phyloP scores from a whole-genome alignment of 2,797 vertebrate genomes.

The Bradypodion pumilum region DNA sequence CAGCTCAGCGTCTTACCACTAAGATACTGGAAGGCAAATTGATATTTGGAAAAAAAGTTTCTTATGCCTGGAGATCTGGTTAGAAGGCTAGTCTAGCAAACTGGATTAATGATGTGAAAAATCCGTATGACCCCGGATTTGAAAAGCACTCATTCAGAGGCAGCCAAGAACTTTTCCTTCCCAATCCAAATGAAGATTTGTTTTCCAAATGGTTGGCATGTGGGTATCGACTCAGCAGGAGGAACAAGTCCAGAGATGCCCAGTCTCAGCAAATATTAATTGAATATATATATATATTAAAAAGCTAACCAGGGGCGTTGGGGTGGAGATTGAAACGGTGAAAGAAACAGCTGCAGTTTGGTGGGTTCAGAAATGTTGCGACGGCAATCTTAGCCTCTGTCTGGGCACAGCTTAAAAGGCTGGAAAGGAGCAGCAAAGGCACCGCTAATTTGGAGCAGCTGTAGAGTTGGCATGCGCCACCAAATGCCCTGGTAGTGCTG shows the following conservation, averaged over 20 bases:
- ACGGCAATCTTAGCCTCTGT: neutral
- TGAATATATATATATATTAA: neutral
- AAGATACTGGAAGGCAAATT: no score
- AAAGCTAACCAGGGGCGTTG: neutral
- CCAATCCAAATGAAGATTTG: neutral
- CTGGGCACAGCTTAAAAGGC: neutral
- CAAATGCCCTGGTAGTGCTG: neutral
- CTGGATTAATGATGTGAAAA: no score
- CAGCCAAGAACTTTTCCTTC: neutral
- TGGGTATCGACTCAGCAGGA: neutral
- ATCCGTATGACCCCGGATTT: no score
- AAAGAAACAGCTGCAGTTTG: neutral
- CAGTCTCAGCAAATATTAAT: slow-evolving; percentile 1
- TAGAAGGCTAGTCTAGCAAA: no score
- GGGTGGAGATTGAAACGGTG: neutral
- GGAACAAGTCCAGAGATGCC: neutral
- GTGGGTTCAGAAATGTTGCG: neutral
- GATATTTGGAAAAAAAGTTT: no score
- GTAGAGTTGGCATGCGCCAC: neutral
- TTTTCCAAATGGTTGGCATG: neutral
- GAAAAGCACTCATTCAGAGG: no score
- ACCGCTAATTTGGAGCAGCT: neutral
- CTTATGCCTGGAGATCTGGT: no score
- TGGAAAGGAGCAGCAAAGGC: neutral
- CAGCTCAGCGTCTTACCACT: no score